phyloP scores from a whole-genome alignment of 2,888 invertebrate species.

The Mesorhabditis sp. region DNA sequence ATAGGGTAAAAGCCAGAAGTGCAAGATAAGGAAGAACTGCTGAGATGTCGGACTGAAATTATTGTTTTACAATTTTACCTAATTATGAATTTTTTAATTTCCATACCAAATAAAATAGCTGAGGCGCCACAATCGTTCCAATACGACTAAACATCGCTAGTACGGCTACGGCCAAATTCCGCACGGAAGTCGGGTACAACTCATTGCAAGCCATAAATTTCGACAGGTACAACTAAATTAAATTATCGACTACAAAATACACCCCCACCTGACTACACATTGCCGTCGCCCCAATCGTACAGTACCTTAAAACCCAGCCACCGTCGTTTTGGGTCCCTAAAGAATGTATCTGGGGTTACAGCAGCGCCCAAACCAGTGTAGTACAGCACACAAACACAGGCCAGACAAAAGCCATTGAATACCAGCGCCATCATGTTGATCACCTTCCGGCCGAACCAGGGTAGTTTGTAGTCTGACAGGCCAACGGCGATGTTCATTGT shows the following conservation, averaged over 20 bases:
- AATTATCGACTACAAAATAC: background rate
- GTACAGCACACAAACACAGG: background rate
- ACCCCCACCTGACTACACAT: conserved; percentile 27
- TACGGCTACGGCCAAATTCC: conserved; percentile 43
- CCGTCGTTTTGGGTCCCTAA: conserved; percentile 15
- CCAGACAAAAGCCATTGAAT: conserved; percentile 12
- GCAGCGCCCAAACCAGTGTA: background rate
- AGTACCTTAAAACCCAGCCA: conserved; percentile 19
- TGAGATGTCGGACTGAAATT: background rate
- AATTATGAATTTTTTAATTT: background rate
- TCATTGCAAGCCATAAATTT: conserved; percentile 31
- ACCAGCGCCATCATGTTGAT: conserved; percentile 30
- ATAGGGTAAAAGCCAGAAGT: background rate
- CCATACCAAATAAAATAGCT: conserved; percentile 40
- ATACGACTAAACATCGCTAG: conserved; percentile 35
- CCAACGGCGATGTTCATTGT: conserved; percentile 35
- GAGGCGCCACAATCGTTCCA: conserved; percentile 44
- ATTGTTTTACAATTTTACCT: background rate
- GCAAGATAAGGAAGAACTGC: background rate
- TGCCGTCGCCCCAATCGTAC: conserved; percentile 29
- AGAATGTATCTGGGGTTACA: conserved; percentile 1
- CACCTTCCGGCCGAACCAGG: conserved; percentile 31
- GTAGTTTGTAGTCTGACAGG: conserved; percentile 28
- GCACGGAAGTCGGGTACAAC: conserved; percentile 44
- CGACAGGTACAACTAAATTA: conserved; percentile 25